Conservation (phyloP, 2,888 invertebrate species). For the Caenorhabditis afra region DNA sequence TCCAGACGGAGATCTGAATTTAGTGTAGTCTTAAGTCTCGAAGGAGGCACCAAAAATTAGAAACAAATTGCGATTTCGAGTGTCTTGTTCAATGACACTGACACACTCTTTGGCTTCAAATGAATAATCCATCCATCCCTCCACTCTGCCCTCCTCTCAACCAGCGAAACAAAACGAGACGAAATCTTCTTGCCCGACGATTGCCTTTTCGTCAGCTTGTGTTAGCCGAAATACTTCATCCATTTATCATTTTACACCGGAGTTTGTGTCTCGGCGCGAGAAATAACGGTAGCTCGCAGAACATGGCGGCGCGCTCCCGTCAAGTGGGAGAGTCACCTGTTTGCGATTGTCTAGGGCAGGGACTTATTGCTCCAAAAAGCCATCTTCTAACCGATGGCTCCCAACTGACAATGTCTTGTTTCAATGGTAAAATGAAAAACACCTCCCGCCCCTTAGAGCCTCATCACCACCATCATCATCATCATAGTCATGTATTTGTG, state of each 20-base stretch:
- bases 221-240: constrained; percentile 54
- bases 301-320: constrained; percentile 27
- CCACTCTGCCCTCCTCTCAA: constrained; percentile 8
- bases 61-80: background rate
- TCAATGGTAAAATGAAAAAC: too few relatives aligned
- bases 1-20: constrained; percentile 8
- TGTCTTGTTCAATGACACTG: constrained; percentile 38
- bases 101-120: constrained; percentile 53
- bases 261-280: constrained; percentile 31
- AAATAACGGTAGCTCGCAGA: too few relatives aligned
- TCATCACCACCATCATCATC: too few relatives aligned
- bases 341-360: constrained; percentile 36
- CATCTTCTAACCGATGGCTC: background rate
- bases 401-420: background rate
- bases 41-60: too few relatives aligned
- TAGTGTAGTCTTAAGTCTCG: too few relatives aligned
- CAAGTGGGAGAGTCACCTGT: constrained; percentile 41
- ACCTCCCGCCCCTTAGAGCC: too few relatives aligned
- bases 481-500: constrained; percentile 28
- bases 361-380: too few relatives aligned
- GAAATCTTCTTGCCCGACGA: constrained; percentile 20
- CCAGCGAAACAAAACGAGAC: constrained; percentile 42
- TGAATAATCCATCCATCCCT: constrained; percentile 51
- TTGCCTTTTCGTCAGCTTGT: constrained; percentile 19
- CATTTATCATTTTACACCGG: constrained; percentile 54